Evolutionary conservation across 2,888 invertebrate genomes (phyloP).

Genomic region (Drosophila parthenogenetica): DNA sequence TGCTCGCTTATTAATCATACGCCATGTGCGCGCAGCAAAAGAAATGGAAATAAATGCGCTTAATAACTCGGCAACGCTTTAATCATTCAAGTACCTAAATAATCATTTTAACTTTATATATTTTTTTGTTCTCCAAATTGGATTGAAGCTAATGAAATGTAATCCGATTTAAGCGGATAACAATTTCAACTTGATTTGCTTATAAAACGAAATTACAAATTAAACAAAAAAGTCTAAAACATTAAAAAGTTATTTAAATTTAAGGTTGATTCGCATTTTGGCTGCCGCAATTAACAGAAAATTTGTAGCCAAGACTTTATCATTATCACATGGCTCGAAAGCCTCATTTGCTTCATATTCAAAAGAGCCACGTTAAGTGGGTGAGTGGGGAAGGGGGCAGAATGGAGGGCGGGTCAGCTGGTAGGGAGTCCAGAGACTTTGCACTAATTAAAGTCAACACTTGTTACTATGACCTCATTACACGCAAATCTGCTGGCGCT

Average conservation of each 20-base stretch:
- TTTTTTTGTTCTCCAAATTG: slow-evolving; percentile 26
- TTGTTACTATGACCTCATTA: slow-evolving; percentile 78
- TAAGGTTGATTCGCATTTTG: slow-evolving; percentile 18
- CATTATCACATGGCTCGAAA: slow-evolving; percentile 52
- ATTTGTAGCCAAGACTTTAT: slow-evolving; percentile 53
- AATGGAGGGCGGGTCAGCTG: too few species aligned
- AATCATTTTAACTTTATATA: slow-evolving; percentile 11
- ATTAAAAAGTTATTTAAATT: slow-evolving; percentile 9
- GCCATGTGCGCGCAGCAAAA: slow-evolving; percentile 25
- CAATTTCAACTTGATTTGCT: slow-evolving; percentile 12
- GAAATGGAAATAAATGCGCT: slow-evolving; percentile 35
- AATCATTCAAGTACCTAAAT: slow-evolving; percentile 14
- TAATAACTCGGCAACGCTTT: slow-evolving; percentile 58
- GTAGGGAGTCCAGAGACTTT: slow-evolving; percentile 21
- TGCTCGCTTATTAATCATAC: slow-evolving; percentile 56
- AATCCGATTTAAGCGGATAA: slow-evolving; percentile 20
- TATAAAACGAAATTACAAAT: slow-evolving; percentile 5
- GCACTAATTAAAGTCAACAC: slow-evolving; percentile 79
- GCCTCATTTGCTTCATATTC: slow-evolving; percentile 46
- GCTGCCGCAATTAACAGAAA: slow-evolving; percentile 59
- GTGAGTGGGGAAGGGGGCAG: neutral
- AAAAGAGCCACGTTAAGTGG: slow-evolving; percentile 21
- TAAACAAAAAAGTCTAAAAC: neutral
- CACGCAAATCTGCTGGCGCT: slow-evolving; percentile 67
- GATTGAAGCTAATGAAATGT: slow-evolving; percentile 28